Evolutionary conservation across 2,888 invertebrate species (phyloP).

Genomic region (Drosophila flavopinicola): DNA sequence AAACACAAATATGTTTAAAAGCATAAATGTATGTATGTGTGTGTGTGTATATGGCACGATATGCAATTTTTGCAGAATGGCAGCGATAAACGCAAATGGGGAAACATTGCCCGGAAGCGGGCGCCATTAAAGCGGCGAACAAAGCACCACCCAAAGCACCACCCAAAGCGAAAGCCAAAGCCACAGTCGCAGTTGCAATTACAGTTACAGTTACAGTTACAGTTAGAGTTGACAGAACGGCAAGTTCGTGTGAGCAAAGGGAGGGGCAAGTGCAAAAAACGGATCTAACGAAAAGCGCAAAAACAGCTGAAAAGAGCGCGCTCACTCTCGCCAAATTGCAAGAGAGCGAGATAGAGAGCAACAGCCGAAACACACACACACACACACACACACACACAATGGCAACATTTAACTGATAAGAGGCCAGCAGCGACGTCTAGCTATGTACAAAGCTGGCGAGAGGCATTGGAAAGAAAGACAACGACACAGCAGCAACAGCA

Average conservation of each 20-base stretch:
- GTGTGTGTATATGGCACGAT: not conserved
- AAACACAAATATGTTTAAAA: no score
- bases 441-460: slow-evolving; percentile 63
- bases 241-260: not conserved
- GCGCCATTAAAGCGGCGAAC: slow-evolving; percentile 61
- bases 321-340: slow-evolving; percentile 43
- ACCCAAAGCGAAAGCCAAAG: no score
- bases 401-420: slow-evolving; percentile 62
- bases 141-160: slow-evolving; percentile 41
- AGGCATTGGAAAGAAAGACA: slow-evolving; percentile 62
- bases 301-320: slow-evolving; percentile 62
- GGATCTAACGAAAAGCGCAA: slow-evolving; percentile 62
- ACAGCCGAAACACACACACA: slow-evolving; percentile 29
- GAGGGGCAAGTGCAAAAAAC: slow-evolving; percentile 42
- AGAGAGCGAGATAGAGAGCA: slow-evolving; percentile 13
- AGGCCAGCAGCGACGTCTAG: slow-evolving; percentile 38
- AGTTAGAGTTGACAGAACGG: slow-evolving; percentile 53
- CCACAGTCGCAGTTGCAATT: no score
- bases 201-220: slow-evolving; percentile 73
- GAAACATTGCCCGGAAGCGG: slow-evolving; percentile 32
- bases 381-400: slow-evolving; percentile 21
- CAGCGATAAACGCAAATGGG: slow-evolving; percentile 26
- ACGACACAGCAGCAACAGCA: slow-evolving; percentile 42
- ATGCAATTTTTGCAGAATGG: slow-evolving; percentile 24
- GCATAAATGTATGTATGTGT: not conserved